Evolutionary conservation across 92 coral and sea anemone genomes (phyloP), one percentile per base, ranked within the genome.

Genomic region (Meandrina meandrites): DNA sequence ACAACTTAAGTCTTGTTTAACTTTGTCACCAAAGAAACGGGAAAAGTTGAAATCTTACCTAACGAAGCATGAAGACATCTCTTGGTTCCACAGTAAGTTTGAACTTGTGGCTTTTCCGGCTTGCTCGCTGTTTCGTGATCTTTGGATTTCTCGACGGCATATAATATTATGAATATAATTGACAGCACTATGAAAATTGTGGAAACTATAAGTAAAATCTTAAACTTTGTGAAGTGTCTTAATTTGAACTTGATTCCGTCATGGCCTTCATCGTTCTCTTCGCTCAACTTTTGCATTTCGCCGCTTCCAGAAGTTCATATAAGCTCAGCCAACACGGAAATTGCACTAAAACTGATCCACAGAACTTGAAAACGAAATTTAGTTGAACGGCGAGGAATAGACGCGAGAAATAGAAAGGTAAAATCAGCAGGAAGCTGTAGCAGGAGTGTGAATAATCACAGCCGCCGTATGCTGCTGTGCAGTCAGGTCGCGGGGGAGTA

Each of bases 181-280:
- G 69, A 32, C 21, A 89, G 71, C 3, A 89, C 17, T 19, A 45
- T 4, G 0, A 89, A 45, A 31, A 78, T 12, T 8, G 57, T 68
- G 30, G 88, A 36, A 14, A 53, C 73, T 10, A 62, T 56, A 17
- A 78, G 31, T 28, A 89, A 42, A 66, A 83, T n/a, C 37, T 70
- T 75, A 28, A 89, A 89, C 80, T 83, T 89, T 14, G 70, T 83
- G 69, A 89, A 89, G 30, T 89, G 91, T 54, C 91, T 83, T 28
- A 89, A 86, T 89, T 89, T 89, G 84, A 78, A 89, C 31, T 89
- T 83, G 60, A 83, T 85, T 28, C 54, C 54, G 16, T 14, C n/a
- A n/a, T n/a, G 3, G 73, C 12, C 66, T 57, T 56, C 82, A 22
- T 57, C 82, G 1, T 70, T 22, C 24, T 32, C 4, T 16, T 70